phyloP scores from a whole-genome alignment of 2,113 vertebrate genomes.

The Serinus canaria region DNA sequence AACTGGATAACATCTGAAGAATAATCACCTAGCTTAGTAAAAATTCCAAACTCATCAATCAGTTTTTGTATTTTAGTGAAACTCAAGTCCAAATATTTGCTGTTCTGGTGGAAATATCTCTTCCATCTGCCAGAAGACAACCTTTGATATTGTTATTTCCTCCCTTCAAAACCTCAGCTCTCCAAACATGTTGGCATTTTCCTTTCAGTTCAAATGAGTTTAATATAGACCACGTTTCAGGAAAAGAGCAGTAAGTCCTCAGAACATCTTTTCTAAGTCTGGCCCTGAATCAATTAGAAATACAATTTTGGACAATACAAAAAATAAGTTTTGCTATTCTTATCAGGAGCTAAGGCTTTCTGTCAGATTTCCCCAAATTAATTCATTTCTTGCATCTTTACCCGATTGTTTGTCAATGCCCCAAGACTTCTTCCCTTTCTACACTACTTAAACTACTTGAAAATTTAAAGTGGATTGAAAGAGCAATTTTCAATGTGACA shows the following conservation, averaged over 20 bases:
- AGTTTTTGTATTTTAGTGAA: neutral
- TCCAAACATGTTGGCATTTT: neutral
- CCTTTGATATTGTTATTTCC: neutral
- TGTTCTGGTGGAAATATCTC: neutral
- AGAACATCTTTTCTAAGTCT: neutral
- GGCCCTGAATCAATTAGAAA: neutral
- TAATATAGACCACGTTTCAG: neutral
- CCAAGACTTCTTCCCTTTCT: neutral
- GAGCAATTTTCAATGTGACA: neutral
- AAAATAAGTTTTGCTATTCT: neutral
- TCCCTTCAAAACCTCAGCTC: neutral
- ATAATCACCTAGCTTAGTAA: neutral
- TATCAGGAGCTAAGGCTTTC: neutral
- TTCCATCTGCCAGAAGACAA: neutral
- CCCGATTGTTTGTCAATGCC: neutral
- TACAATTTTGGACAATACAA: neutral
- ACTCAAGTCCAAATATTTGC: neutral
- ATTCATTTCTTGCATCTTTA: neutral
- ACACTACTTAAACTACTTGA: neutral
- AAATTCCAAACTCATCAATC: neutral
- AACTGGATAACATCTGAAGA: neutral
- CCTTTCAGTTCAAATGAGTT: neutral
- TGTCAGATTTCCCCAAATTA: neutral
- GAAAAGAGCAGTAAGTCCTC: neutral
- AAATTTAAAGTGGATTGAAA: neutral